Evolutionary conservation across 1,140 invertebrate genomes (phyloP).

Genomic region (Drosophila takahashii): DNA sequence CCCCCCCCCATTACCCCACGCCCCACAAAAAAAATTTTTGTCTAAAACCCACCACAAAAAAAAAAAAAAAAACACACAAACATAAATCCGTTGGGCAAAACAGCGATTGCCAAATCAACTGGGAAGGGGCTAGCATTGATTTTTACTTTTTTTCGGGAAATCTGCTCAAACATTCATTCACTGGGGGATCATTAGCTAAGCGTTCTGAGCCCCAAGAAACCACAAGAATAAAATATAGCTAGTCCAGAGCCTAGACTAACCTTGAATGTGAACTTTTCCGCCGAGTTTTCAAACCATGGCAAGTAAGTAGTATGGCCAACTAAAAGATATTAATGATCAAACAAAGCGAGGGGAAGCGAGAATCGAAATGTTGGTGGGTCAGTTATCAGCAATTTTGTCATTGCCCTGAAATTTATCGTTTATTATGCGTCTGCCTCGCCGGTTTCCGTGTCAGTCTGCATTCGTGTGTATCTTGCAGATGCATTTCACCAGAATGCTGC

Average conservation of each 20-base stretch:
- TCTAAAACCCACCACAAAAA: slow-evolving; percentile 54
- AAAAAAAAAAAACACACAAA: too few relatives aligned
- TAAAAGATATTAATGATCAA: slow-evolving; percentile 44
- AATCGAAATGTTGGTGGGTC: slow-evolving; percentile 56
- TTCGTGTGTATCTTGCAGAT: slow-evolving; percentile 63
- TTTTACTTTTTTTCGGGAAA: slow-evolving; percentile 50
- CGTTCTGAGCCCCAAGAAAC: slow-evolving; percentile 4
- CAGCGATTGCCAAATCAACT: slow-evolving; percentile 64
- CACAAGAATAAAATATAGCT: slow-evolving; percentile 22
- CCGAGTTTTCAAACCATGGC: slow-evolving; percentile 17
- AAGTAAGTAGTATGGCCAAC: slow-evolving; percentile 15
- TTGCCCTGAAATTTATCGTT: slow-evolving; percentile 74
- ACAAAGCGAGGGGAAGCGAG: slow-evolving; percentile 24
- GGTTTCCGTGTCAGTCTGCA: slow-evolving; percentile 36
- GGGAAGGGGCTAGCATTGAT: slow-evolving; percentile 23
- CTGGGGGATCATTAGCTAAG: slow-evolving; percentile 42
- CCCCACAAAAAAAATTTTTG: slow-evolving; percentile 41
- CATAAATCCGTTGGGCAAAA: slow-evolving; percentile 63
- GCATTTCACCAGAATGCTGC: slow-evolving; percentile 57
- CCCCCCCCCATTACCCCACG: slow-evolving; percentile 12
- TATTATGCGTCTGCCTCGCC: slow-evolving; percentile 58
- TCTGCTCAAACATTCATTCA: slow-evolving; percentile 45
- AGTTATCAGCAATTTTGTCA: slow-evolving; percentile 81
- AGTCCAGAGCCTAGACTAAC: slow-evolving; percentile 32
- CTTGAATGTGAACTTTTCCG: slow-evolving; percentile 55